These are phyloP conservation scores for Blastobasis lacticolella DNA, from an alignment of 2,888 invertebrate genomes.

Conservation along the genomic window DNA sequence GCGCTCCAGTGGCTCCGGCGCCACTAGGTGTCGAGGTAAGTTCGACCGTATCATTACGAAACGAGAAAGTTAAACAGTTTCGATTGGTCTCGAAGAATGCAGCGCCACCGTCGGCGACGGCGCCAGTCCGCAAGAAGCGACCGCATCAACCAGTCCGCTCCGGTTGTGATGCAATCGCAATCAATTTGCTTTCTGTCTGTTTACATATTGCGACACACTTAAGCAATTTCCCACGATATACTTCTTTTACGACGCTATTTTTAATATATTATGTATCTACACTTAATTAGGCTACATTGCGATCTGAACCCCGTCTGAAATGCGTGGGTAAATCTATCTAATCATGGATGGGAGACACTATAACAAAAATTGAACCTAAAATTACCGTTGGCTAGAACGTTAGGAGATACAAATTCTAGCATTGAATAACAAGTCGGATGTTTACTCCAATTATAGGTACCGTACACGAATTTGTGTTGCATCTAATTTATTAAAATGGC, in stretches of 20 bases:
- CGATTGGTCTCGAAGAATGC: slow-evolving; percentile 39
- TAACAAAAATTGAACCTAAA: too few relatives aligned
- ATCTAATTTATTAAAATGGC: slow-evolving; percentile 35
- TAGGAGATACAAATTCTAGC: too few relatives aligned
- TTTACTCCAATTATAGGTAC: not conserved
- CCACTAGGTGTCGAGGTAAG: slow-evolving; percentile 2
- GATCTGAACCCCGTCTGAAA: too few relatives aligned
- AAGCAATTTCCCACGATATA: too few relatives aligned
- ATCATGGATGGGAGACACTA: too few relatives aligned
- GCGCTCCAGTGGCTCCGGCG: too few relatives aligned
- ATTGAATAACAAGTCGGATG: not conserved
- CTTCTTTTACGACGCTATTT: too few relatives aligned
- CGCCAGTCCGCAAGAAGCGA: slow-evolving; percentile 2
- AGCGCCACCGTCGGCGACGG: slow-evolving; percentile 28
- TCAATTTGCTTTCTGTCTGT: slow-evolving; percentile 42
- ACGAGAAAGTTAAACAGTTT: slow-evolving; percentile 60
- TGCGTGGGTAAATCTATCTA: too few relatives aligned
- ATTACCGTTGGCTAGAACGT: too few relatives aligned
- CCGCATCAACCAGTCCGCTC: slow-evolving; percentile 25
- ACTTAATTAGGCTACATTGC: too few relatives aligned
- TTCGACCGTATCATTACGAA: slow-evolving; percentile 60
- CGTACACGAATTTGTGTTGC: slow-evolving; percentile 5
- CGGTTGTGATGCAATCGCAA: slow-evolving; percentile 33
- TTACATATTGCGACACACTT: slow-evolving; percentile 6
- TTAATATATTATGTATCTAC: too few relatives aligned